A percentile compares a stretch with the other conserved stretches of the same genome.
Evolutionary conservation across 2,888 invertebrate species (phyloP).

Genomic region (Mallateleia sp.): DNA sequence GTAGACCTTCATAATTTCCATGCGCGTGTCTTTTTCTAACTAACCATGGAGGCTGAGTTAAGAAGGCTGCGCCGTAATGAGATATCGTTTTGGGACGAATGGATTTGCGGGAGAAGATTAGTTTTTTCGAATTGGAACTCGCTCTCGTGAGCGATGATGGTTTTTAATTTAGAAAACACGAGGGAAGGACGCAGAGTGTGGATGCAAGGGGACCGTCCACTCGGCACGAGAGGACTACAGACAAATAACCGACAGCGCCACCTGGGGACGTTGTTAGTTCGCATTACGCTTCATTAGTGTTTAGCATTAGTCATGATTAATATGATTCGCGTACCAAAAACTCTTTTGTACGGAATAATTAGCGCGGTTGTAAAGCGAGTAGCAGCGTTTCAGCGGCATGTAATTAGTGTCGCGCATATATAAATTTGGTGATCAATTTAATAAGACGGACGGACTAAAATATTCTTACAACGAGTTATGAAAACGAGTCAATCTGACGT

Average conservation of each 20-base stretch:
- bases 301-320: slow-evolving; percentile 69
- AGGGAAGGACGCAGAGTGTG: too few species aligned
- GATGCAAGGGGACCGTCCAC: not conserved
- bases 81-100: not conserved
- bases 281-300: slow-evolving; percentile 69
- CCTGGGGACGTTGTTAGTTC: slow-evolving; percentile 34
- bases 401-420: slow-evolving; percentile 67
- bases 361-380: slow-evolving; percentile 72
- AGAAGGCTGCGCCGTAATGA: not conserved
- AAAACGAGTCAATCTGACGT: slow-evolving; percentile 13
- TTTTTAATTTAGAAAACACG: not conserved
- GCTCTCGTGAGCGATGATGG: not conserved
- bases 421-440: slow-evolving; percentile 73
- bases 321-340: slow-evolving; percentile 71
- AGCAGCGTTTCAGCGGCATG: slow-evolving; percentile 62
- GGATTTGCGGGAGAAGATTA: not conserved
- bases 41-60: not conserved
- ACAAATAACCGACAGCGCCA: slow-evolving; percentile 53
- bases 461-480: slow-evolving; percentile 14
- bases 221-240: slow-evolving; percentile 37
- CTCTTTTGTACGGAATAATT: slow-evolving; percentile 72
- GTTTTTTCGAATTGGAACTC: not conserved
- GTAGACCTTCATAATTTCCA: slow-evolving; percentile 22
- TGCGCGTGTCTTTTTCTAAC: slow-evolving; percentile 21
- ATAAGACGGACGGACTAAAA: slow-evolving; percentile 62